Evolutionary conservation across 2,113 vertebrate species (phyloP).

Genomic region (western clawed frog (Xenopus tropicalis)): DNA sequence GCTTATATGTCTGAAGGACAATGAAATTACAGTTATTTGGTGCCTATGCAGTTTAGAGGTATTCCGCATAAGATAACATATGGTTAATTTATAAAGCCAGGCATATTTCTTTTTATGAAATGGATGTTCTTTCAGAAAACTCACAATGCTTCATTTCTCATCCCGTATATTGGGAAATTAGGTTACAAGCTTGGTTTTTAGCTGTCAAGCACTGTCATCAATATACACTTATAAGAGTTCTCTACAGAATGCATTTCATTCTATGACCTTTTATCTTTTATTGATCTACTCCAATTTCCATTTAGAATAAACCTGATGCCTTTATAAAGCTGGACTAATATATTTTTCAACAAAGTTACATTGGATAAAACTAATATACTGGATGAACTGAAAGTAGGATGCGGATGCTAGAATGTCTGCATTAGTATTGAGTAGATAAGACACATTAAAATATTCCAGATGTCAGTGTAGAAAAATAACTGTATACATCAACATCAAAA

Average conservation of each 20-base stretch:
- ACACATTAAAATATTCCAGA: background rate
- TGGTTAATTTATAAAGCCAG: constrained; percentile 15
- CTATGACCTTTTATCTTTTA: constrained; percentile 41
- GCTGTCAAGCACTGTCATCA: constrained; percentile 33
- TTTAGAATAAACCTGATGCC: constrained; percentile 34
- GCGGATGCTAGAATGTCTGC: background rate
- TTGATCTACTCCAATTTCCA: constrained; percentile 36
- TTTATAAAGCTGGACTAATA: constrained; percentile 26
- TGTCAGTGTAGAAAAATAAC: too few relatives aligned
- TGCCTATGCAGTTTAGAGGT: background rate
- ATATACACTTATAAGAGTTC: constrained; percentile 33
- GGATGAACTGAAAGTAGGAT: background rate
- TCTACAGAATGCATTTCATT: constrained; percentile 39
- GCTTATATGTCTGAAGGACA: background rate
- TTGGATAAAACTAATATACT: background rate
- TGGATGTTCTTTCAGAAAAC: constrained; percentile 28
- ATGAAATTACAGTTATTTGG: background rate
- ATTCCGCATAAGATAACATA: background rate
- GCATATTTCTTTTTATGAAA: constrained; percentile 14
- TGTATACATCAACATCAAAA: too few relatives aligned
- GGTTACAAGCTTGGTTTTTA: constrained; percentile 11
- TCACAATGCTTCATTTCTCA: constrained; percentile 27
- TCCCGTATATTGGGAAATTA: constrained; percentile 28
- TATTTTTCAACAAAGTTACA: constrained; percentile 5
- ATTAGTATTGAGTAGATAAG: background rate